phyloP scores from a whole-genome alignment of 1,140 invertebrate genomes.

The Coelopa frigida region DNA sequence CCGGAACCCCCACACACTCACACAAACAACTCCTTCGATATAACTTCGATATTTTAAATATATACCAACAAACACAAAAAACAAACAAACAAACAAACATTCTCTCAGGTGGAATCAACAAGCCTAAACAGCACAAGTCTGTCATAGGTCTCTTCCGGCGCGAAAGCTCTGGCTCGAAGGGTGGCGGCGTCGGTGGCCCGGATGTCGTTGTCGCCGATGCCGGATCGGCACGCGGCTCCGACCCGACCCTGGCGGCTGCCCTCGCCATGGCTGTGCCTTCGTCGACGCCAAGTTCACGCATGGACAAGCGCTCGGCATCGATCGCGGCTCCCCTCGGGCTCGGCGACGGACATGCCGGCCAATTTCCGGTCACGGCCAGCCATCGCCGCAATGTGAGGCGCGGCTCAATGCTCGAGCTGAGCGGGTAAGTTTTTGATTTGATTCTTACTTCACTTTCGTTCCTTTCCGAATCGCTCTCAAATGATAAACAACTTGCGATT shows the following conservation, averaged over 20 bases:
- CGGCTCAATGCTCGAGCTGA: slow-evolving; percentile 61
- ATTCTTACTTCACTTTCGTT: slow-evolving; percentile 17
- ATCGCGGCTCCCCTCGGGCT: slow-evolving; percentile 27
- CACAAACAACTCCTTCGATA: slow-evolving; percentile 3
- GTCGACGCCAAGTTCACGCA: slow-evolving; percentile 25
- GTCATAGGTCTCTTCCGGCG: slow-evolving; percentile 64
- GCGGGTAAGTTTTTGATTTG: slow-evolving; percentile 50
- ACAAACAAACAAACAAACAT: slow-evolving; percentile 8
- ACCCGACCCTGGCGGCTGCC: slow-evolving; percentile 28
- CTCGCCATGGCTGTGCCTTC: slow-evolving; percentile 6
- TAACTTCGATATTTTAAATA: no score
- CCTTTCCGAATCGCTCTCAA: no score
- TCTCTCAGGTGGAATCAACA: slow-evolving; percentile 62
- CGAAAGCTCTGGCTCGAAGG: slow-evolving; percentile 56
- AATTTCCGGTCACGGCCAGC: slow-evolving; percentile 44
- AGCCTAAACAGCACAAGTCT: slow-evolving; percentile 62
- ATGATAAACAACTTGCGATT: slow-evolving; percentile 8
- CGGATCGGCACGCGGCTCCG: slow-evolving; percentile 22
- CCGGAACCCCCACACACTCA: background rate
- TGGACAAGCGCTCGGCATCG: slow-evolving; percentile 43
- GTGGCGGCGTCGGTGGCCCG: slow-evolving; percentile 41
- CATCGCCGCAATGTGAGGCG: slow-evolving; percentile 56
- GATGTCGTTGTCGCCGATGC: slow-evolving; percentile 19
- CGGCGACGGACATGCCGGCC: slow-evolving; percentile 32
- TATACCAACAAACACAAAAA: slow-evolving; percentile 12